A percentile compares a stretch with the other conserved stretches of the same genome.
Conservation (phyloP, 2,797 vertebrate genomes). For the Myripristis murdjan region DNA sequence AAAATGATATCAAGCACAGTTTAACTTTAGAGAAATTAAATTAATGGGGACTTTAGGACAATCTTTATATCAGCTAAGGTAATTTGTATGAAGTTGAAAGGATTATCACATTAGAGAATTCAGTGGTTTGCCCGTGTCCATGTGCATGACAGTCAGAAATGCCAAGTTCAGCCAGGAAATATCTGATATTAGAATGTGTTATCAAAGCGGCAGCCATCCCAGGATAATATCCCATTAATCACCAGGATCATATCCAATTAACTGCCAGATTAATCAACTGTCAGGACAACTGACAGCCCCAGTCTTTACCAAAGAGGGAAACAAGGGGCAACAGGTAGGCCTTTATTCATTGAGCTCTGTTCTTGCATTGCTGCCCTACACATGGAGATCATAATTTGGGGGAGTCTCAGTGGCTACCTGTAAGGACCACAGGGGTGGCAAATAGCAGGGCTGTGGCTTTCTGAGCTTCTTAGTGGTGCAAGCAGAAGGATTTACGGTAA, state of each 20-base stretch:
- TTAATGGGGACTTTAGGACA: neutral
- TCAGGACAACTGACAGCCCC: conserved; percentile 70
- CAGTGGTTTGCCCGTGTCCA: neutral
- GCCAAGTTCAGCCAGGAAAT: conserved; percentile 65
- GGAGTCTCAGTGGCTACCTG: conserved; percentile 83
- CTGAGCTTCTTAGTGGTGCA: conserved; percentile 85
- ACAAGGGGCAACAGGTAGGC: conserved; percentile 77
- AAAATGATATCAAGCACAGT: neutral
- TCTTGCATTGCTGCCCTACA: conserved; percentile 78
- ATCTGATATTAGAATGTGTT: conserved; percentile 69
- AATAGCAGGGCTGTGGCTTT: conserved; percentile 85
- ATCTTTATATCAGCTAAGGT: neutral
- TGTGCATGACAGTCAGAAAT: conserved; percentile 47
- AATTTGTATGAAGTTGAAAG: conserved; percentile 35
- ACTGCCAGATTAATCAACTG: conserved; percentile 76
- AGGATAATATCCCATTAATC: conserved; percentile 79
- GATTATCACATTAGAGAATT: conserved; percentile 35
- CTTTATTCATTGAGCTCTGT: conserved; percentile 82
- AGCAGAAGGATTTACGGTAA: conserved; percentile 90
- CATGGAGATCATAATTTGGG: conserved; percentile 78
- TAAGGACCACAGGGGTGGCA: conserved; percentile 84
- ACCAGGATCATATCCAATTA: conserved; percentile 81
- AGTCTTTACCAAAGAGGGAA: conserved; percentile 72
- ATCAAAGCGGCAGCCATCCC: conserved; percentile 57
- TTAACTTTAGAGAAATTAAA: neutral